Conservation (phyloP, 2,797 vertebrate species). For the Myotis daubentonii region DNA sequence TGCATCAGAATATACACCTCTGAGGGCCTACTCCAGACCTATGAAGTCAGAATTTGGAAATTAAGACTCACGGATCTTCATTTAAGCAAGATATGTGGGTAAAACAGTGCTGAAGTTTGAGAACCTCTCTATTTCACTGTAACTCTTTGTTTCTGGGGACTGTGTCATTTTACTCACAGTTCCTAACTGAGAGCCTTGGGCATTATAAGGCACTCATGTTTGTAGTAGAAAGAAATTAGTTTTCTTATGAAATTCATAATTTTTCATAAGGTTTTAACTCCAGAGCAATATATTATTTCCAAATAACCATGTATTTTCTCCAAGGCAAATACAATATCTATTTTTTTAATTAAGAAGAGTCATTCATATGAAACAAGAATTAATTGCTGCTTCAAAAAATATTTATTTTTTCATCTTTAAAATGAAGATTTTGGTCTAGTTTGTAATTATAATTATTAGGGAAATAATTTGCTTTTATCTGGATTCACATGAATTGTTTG, state of each 20-base stretch:
- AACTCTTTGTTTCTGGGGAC: background rate
- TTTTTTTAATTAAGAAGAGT: background rate
- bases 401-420: constrained; percentile 45
- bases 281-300: background rate
- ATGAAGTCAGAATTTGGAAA: background rate
- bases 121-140: background rate
- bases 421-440: background rate
- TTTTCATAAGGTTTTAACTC: background rate
- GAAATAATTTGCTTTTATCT: constrained; percentile 67
- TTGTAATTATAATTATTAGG: constrained; percentile 75
- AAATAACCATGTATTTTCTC: background rate
- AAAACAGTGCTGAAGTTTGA: background rate
- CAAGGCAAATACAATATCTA: background rate
- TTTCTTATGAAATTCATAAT: background rate
- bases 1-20: background rate
- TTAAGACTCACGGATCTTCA: background rate
- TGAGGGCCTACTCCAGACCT: background rate
- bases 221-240: constrained; percentile 15
- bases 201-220: background rate
- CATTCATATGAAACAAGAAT: constrained; percentile 23
- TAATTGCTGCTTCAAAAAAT: background rate
- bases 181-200: background rate
- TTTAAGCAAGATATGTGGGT: background rate
- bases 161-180: background rate
- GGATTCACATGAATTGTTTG: constrained; percentile 79